Conservation (phyloP, 2,797 vertebrate genomes). For the Acridotheres tristis region DNA sequence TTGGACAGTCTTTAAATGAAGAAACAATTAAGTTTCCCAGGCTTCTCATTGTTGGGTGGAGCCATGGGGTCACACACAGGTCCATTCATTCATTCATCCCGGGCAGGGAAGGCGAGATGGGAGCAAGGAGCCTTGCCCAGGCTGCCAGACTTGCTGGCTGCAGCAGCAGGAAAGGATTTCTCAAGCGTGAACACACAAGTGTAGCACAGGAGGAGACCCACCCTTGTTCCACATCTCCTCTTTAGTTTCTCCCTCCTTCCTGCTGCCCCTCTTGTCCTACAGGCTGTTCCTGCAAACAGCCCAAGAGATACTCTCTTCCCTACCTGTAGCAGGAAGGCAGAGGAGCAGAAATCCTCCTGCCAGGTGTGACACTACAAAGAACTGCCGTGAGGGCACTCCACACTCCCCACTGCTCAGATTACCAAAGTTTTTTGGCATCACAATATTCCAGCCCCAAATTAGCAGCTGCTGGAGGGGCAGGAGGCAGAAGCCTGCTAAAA, state of each 20-base stretch:
- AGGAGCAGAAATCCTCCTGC: neutral
- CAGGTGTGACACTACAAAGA: neutral
- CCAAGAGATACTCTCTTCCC: neutral
- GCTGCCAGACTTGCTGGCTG: neutral
- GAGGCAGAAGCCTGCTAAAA: neutral
- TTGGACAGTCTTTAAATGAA: neutral
- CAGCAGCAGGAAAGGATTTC: neutral
- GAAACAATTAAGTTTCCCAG: neutral
- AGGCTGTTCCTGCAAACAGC: neutral
- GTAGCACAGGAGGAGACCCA: neutral
- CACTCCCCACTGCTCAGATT: neutral
- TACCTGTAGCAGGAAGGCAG: rapidly evolving
- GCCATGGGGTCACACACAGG: rapidly evolving
- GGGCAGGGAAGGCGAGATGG: neutral
- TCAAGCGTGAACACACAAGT: neutral
- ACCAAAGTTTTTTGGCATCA: neutral
- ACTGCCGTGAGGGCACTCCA: neutral
- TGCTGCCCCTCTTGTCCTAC: neutral
- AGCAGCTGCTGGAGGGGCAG: neutral
- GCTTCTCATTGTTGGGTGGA: neutral
- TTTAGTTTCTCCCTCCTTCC: neutral
- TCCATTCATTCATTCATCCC: neutral
- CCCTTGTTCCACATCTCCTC: neutral
- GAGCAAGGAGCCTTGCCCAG: neutral
- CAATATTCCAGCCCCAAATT: neutral